phyloP scores from a whole-genome alignment of 2,113 vertebrate species.

The Spermophilus dauricus region DNA sequence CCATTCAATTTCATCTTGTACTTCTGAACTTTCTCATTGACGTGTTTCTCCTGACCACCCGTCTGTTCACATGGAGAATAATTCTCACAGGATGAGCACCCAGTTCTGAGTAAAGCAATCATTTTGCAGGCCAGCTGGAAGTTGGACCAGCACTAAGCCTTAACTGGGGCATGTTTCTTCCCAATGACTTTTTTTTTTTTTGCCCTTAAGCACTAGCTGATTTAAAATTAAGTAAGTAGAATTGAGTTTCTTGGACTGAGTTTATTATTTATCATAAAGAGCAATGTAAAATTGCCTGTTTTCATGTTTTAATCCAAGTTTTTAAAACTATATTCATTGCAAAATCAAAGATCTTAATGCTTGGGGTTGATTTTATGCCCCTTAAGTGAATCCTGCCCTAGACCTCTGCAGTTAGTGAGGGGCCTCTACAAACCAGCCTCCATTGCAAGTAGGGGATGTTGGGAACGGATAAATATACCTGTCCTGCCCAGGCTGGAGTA shows the following conservation, averaged over 20 bases:
- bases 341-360: background rate
- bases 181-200: background rate
- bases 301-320: constrained; percentile 21
- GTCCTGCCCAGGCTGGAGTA: background rate
- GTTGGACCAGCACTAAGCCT: background rate
- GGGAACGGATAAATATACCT: background rate
- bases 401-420: background rate
- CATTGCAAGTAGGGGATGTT: accelerated
- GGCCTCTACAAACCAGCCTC: background rate
- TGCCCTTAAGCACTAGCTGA: background rate
- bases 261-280: constrained; percentile 9
- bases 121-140: background rate
- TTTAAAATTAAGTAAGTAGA: constrained; percentile 43
- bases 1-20: background rate
- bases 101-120: too few relatives aligned
- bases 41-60: background rate
- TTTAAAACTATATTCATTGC: background rate
- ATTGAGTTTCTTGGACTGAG: constrained; percentile 22
- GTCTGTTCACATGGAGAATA: background rate
- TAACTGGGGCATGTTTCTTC: background rate
- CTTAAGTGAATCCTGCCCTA: background rate
- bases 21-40: background rate
- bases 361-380: background rate
- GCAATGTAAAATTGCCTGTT: background rate
- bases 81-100: background rate